phyloP scores from a whole-genome alignment of 2,888 invertebrate genomes.

The Octonoba sinensis region DNA sequence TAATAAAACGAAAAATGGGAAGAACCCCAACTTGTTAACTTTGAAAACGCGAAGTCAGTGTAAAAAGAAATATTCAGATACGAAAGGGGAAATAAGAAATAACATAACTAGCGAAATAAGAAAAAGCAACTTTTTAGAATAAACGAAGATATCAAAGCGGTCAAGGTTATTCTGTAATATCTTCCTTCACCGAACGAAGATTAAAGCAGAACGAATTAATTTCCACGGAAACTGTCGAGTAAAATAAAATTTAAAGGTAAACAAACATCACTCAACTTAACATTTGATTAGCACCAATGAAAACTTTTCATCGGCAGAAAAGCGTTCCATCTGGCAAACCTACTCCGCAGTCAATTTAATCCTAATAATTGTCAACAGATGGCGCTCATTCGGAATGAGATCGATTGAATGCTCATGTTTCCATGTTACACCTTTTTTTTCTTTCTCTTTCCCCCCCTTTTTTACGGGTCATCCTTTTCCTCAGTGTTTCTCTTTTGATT shows the following conservation, averaged over 20 bases:
- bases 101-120: background rate
- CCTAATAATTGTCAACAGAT: conserved; percentile 30
- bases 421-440: too few relatives aligned
- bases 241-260: background rate
- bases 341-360: conserved; percentile 11
- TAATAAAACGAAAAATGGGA: too few relatives aligned
- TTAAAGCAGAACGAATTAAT: too few relatives aligned
- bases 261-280: too few relatives aligned
- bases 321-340: conserved; percentile 1
- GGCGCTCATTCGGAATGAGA: conserved; percentile 37
- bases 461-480: conserved; percentile 35
- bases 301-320: too few relatives aligned
- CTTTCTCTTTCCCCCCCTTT: conserved; percentile 7
- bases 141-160: too few relatives aligned
- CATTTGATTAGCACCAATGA: too few relatives aligned
- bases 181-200: too few relatives aligned
- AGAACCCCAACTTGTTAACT: too few relatives aligned
- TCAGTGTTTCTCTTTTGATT: conserved; percentile 15
- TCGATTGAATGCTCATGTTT: conserved; percentile 33
- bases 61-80: background rate
- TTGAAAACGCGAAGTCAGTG: too few relatives aligned
- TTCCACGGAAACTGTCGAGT: background rate
- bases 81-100: background rate
- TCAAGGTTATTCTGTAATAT: too few relatives aligned
- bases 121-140: background rate